Base-by-base conservation (phyloP, 2,888 invertebrate species). In the Orthonevra nobilis region DNA sequence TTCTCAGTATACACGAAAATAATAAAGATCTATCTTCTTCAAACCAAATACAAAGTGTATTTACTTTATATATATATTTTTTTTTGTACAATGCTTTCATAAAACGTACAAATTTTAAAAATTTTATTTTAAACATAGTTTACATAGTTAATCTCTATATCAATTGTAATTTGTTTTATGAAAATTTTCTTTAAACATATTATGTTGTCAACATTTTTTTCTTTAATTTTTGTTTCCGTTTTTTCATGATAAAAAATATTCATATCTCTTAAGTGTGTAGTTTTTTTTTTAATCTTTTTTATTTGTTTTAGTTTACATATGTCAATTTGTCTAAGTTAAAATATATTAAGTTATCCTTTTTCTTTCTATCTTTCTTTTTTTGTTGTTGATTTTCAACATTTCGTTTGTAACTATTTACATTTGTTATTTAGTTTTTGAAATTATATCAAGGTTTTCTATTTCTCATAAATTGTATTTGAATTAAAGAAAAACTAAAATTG, bases 31-130 rank as follows among this genome's bases (percentile, higher is more conserved):
- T 17, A 34, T 28, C 46, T 56, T 42, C 17, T 56, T 56, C 26
- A 30, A 48, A 23, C 23, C 28, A 52, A 48, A 69, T 69, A 69
- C 60, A 69, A 69, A 69, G 60, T 30, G 56, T 46, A 68, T 68
- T 68, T 23, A 58, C 17, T 50, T 46, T 58, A 30, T 20, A 6
- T n/a, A 32, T 34, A 12, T 46, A 14, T 26, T 63, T 28, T 40
- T 7, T 10, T 66, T 69, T 69, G 69, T 69, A 69, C 69, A 69
- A 36, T 60, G 40, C 23, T 32, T 34, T 34, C 26, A 34, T 50
- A 60, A 56, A 58, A 28, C 60, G 60, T 60, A 69, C 69, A 50
- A 30, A 50, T 42, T 54, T 52, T 66, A 66, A 10, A 48, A 56
- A 68, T 56, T 56, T 56, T 10, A n/a, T n/a, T 68, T 48, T 28